Base-by-base conservation (phyloP, 2,113 vertebrate genomes). In the Tympanuchus pallidicinctus region DNA sequence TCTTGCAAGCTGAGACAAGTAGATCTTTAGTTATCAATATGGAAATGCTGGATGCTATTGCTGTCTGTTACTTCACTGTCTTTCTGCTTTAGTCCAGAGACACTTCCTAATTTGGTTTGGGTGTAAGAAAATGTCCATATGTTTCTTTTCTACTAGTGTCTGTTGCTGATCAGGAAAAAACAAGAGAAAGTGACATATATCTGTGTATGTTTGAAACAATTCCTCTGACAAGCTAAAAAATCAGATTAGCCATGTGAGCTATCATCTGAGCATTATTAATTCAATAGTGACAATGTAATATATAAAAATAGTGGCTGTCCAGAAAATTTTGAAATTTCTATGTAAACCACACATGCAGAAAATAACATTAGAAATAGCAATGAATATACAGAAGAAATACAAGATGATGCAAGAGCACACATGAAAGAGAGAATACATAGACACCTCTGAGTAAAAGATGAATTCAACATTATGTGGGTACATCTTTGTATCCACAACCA, bases 291-390 rank as follows among this genome's bases (percentile, higher is more conserved):
- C 64, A 76, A 47, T 18, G 10, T 48, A 50, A 60, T 42, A 36
- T 6, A 43, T 28, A 81, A 72, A 30, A 69, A 17, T 14, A 66
- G 19, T 66, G 36, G 4, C 30, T 57, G 21, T 79, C 27, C 77
- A 86, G 65, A 91, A 91, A 80, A 7, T 82, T 86, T 40, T 89
- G 69, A 88, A 83, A 86, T 87, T 63, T 59, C 48, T 88, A 15
- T 42, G 63, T 76, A 93, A 73, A 81, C 8, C 8, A 43, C 13
- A 36, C 8, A 64, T 43, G 63, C 1, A 57, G 5, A 66, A 71
- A 73, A 71, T 78, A 47, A 6, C 32, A 75, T 74, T 88, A 30
- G 14, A 88, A 74, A 15, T n/a, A 59, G 3, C 54, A 59, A 7
- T 45, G 24, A 63, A 2, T 65, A 11, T 36, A n/a, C 27, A 7